These are phyloP conservation scores for Leuciscus waleckii DNA, from an alignment of 2,797 vertebrate genomes.

Conservation along the genomic window DNA sequence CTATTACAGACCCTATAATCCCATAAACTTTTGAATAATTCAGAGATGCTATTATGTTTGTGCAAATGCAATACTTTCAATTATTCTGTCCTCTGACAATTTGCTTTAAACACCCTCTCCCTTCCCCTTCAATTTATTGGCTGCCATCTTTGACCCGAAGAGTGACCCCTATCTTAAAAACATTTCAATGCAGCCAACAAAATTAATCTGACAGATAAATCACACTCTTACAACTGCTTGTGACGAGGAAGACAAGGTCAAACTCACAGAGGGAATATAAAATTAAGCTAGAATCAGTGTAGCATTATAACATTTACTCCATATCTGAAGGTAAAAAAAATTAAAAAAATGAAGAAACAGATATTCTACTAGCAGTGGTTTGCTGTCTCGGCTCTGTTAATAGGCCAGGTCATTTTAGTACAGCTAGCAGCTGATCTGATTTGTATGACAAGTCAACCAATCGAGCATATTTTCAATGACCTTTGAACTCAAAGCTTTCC, in stretches of 20 bases:
- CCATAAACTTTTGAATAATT: slow-evolving; percentile 24
- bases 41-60: slow-evolving; percentile 5
- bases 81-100: slow-evolving; percentile 38
- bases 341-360: not conserved
- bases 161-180: slow-evolving; percentile 75
- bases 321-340: not conserved
- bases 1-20: not conserved
- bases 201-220: slow-evolving; percentile 81
- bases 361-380: not conserved
- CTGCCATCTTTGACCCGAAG: slow-evolving; percentile 75
- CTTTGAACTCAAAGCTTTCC: slow-evolving; percentile 77
- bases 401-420: slow-evolving; percentile 55
- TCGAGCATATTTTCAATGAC: slow-evolving; percentile 73
- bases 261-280: slow-evolving; percentile 68
- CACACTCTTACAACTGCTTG: slow-evolving; percentile 72
- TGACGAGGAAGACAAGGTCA: slow-evolving; percentile 73
- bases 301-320: slow-evolving; percentile 36
- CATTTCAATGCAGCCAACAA: slow-evolving; percentile 76
- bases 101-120: slow-evolving; percentile 56
- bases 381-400: slow-evolving; percentile 47
- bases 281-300: slow-evolving; percentile 68
- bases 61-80: slow-evolving; percentile 29
- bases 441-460: slow-evolving; percentile 76
- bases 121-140: slow-evolving; percentile 73
- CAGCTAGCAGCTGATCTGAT: slow-evolving; percentile 74